Evolutionary conservation across 2,888 invertebrate species (phyloP).

Genomic region (Tenthredo notha): DNA sequence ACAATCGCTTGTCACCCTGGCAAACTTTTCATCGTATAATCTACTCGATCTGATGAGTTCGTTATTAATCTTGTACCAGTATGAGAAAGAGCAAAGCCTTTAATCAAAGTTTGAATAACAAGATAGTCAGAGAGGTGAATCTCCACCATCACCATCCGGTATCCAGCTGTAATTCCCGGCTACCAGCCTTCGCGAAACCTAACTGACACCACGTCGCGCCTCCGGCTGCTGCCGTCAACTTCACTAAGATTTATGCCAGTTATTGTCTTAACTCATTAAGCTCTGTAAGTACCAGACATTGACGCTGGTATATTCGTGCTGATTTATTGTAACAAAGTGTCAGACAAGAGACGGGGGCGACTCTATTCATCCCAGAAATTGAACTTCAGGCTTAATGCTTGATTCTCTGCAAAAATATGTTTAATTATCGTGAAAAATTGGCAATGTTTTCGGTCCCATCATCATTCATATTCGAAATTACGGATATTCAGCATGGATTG

Average conservation of each 20-base stretch:
- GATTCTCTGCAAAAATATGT: background rate
- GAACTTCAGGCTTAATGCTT: background rate
- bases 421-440: background rate
- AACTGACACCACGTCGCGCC: slow-evolving; percentile 43
- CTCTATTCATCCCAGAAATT: background rate
- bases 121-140: slow-evolving; percentile 47
- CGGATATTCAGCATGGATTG: background rate
- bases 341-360: background rate
- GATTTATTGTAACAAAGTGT: slow-evolving; percentile 59
- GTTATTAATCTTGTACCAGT: slow-evolving; percentile 49
- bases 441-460: background rate
- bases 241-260: slow-evolving; percentile 53
- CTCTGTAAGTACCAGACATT: slow-evolving; percentile 58
- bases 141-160: background rate
- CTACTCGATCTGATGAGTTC: slow-evolving; percentile 45
- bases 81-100: slow-evolving; percentile 43
- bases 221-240: slow-evolving; percentile 40
- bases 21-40: slow-evolving; percentile 43
- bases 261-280: slow-evolving; percentile 61
- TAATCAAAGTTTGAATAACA: slow-evolving; percentile 55
- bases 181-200: slow-evolving; percentile 13
- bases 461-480: background rate
- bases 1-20: slow-evolving; percentile 38
- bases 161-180: slow-evolving; percentile 15
- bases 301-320: slow-evolving; percentile 56